Conservation (phyloP, 2,888 invertebrate species). For the Spisula solida region DNA sequence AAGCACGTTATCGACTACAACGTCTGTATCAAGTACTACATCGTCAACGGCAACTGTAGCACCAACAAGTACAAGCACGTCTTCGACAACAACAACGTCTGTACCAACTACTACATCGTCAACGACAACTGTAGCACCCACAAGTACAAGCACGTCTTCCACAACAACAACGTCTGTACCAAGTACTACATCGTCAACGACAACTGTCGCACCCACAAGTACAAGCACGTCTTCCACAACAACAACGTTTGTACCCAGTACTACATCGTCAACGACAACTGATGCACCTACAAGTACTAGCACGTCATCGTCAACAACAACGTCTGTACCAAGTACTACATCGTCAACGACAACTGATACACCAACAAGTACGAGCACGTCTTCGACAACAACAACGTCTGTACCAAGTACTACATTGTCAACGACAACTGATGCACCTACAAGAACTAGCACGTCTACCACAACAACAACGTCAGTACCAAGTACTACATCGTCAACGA, state of each 20-base stretch:
- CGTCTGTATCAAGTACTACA: not conserved
- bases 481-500: not conserved
- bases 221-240: not conserved
- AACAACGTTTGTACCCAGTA: not conserved
- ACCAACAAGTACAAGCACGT: not conserved
- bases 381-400: not conserved
- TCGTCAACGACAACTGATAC: not conserved
- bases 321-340: not conserved
- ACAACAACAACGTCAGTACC: not conserved
- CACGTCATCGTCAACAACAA: not conserved
- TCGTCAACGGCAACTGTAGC: not conserved
- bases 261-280: not conserved
- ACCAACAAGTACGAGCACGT: not conserved
- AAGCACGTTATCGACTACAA: not conserved
- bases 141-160: not conserved
- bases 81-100: not conserved
- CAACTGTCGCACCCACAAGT: not conserved
- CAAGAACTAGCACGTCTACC: not conserved
- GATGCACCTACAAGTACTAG: not conserved
- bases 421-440: not conserved
- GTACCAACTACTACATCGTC: not conserved
- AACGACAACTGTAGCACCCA: constrained; percentile 5
- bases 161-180: not conserved
- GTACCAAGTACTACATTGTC: not conserved
- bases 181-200: not conserved